Evolutionary conservation across 2,888 invertebrate genomes (phyloP), one percentile per base, ranked within the genome.

Genomic region (Habrosyne pyritoides): DNA sequence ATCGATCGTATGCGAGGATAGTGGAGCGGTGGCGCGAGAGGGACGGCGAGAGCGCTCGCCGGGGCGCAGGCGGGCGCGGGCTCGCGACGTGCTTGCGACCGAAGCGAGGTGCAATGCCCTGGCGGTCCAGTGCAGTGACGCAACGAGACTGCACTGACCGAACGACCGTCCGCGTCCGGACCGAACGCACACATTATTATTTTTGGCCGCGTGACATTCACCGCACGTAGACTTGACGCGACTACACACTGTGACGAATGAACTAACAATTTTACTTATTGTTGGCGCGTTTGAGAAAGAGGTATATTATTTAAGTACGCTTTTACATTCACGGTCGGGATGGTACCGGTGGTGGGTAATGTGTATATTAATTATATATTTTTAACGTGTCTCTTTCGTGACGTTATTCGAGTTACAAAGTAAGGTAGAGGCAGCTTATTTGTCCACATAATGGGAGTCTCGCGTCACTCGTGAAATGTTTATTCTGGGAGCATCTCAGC

Each of bases 141-240:
- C 89, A 90, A 90, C 80, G 79, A 81, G 82, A 80, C 86, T 87
- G 87, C 87, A 85, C 84, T 87, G 88, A 84, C 89, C 84, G 88
- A 84, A 72, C 81, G 80, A 71, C 71, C 71, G 69, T 71, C 71
- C 80, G 73, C 81, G 71, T 64, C 71, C 81, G 73, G 66, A 63
- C 71, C 67, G 63, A 70, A 71, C 79, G 71, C 77, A 80, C 77
- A 78, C 73, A 70, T 75, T 75, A 81, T 85, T 89, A 91, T 90
- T 91, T 90, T 86, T 73, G 90, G 84, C 80, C 83, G 79, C 73
- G 76, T 86, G 87, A 89, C 86, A 89, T 87, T 87, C 87, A 83
- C 76, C 69, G 81, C 83, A 81, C 83, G 85, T 83, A 77, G 67
- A 67, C 64, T 66, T 67, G 63, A 73, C 71, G 72, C 70, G 71